These are phyloP conservation scores for Pterostichus niger DNA, from an alignment of 2,888 invertebrate genomes.

Conservation along the genomic window DNA sequence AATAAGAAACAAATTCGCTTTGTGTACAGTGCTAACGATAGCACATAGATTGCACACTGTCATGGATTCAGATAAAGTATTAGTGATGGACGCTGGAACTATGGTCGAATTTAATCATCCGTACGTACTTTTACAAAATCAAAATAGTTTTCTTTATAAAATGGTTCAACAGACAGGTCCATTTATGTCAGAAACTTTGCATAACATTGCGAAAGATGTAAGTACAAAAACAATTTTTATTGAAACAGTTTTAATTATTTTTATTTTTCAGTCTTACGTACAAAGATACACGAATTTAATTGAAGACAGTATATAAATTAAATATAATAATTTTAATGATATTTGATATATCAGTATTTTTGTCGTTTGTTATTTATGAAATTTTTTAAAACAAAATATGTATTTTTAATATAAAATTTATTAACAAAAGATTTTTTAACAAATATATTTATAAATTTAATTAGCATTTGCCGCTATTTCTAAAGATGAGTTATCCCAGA, in stretches of 20 bases:
- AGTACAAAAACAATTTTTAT: conserved; percentile 17
- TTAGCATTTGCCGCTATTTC: conserved; percentile 20
- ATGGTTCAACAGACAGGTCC: conserved; percentile 84
- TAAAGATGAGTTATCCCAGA: conserved; percentile 78
- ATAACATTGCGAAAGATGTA: conserved; percentile 80
- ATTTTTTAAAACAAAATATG: conserved; percentile 48
- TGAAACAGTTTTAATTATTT: conserved; percentile 10
- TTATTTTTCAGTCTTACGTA: conserved; percentile 59
- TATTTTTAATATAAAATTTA: conserved; percentile 56
- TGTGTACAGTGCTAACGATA: conserved; percentile 90
- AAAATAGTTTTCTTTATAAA: conserved; percentile 80
- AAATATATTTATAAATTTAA: conserved; percentile 42
- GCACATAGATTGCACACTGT: conserved; percentile 92
- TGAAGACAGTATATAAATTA: conserved; percentile 44
- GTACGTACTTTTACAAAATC: conserved; percentile 80
- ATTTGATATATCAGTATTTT: conserved; percentile 57
- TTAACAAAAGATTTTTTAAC: background rate
- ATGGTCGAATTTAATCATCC: conserved; percentile 90
- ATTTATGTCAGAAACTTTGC: conserved; percentile 82
- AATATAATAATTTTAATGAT: conserved; percentile 43
- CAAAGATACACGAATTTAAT: conserved; percentile 5
- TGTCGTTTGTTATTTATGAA: conserved; percentile 56
- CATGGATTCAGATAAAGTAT: conserved; percentile 90
- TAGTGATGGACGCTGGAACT: conserved; percentile 89
- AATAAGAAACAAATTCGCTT: conserved; percentile 86